Evolutionary conservation across 1,140 invertebrate species (phyloP).

Genomic region (Pomacea maculata): DNA sequence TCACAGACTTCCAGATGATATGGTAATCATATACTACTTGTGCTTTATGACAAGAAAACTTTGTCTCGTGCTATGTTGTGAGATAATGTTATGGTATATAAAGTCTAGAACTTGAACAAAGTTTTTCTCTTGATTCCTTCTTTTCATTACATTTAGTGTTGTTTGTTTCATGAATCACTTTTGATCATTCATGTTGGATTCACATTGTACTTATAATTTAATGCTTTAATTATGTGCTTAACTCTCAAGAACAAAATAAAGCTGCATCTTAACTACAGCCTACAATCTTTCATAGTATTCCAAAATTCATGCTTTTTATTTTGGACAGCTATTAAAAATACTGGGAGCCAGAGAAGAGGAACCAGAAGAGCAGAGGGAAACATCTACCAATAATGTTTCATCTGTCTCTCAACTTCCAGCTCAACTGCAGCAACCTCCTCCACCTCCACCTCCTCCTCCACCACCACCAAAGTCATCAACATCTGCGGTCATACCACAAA

Average conservation of each 20-base stretch:
- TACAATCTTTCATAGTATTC: too few species aligned
- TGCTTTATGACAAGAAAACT: too few species aligned
- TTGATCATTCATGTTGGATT: not conserved
- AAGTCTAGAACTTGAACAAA: too few species aligned
- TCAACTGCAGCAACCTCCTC: slow-evolving; percentile 1
- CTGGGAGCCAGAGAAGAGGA: not conserved
- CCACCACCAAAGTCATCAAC: slow-evolving; percentile 18
- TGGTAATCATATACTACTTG: slow-evolving; percentile 32
- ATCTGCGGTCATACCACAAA: not conserved
- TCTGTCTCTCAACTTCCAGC: slow-evolving; percentile 1
- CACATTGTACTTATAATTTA: not conserved
- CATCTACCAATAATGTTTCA: not conserved
- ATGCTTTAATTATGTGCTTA: too few species aligned
- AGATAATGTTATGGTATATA: too few species aligned
- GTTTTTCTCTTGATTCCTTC: too few species aligned
- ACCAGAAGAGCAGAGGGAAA: too few species aligned
- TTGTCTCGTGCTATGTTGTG: too few species aligned
- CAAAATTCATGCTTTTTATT: not conserved
- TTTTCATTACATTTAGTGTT: not conserved
- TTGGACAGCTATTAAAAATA: not conserved
- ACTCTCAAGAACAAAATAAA: too few species aligned
- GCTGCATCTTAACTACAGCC: too few species aligned
- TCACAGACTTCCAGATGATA: slow-evolving; percentile 42
- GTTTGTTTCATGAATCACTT: not conserved
- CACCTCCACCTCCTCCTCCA: slow-evolving; percentile 21